phyloP scores from a whole-genome alignment of 1,140 invertebrate species.

The Drosophila ogumai region DNA sequence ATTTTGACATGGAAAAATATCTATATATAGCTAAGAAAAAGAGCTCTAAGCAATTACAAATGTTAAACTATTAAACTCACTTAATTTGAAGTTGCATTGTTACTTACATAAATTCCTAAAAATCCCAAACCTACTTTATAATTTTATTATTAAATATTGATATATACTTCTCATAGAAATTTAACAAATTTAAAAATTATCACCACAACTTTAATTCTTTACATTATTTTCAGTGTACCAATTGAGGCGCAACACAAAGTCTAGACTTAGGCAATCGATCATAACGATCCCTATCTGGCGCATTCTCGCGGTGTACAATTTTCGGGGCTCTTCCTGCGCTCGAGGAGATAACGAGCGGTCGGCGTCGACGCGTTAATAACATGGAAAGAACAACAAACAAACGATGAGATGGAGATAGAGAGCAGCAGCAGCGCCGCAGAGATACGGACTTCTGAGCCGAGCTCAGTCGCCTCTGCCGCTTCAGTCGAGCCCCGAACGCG shows the following conservation, averaged over 20 bases:
- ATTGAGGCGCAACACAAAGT: background rate
- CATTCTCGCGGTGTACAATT: constrained; percentile 42
- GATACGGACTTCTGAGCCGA: constrained; percentile 42
- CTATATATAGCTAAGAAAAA: no score
- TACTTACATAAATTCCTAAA: no score
- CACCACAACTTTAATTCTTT: background rate
- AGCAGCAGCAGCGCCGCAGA: constrained; percentile 31
- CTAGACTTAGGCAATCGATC: constrained; percentile 29
- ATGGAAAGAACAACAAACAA: constrained; percentile 8
- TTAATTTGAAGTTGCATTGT: no score
- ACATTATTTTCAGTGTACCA: background rate
- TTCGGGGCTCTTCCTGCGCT: constrained; percentile 37
- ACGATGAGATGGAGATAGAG: background rate
- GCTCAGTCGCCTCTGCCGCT: constrained; percentile 41
- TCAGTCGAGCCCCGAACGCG: constrained; percentile 69
- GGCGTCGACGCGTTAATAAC: constrained; percentile 44
- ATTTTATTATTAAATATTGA: no score
- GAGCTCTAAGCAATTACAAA: no score
- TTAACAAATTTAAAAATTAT: no score
- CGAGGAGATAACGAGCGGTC: constrained; percentile 43
- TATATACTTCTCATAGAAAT: no score
- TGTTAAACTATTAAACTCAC: no score
- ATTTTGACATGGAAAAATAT: no score
- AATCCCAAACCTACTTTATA: no score
- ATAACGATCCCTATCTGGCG: constrained; percentile 6